A percentile compares a stretch with the other conserved stretches of the same genome.
Conservation (phyloP, 2,113 vertebrate species). For the Daphoenositta chrysoptera region DNA sequence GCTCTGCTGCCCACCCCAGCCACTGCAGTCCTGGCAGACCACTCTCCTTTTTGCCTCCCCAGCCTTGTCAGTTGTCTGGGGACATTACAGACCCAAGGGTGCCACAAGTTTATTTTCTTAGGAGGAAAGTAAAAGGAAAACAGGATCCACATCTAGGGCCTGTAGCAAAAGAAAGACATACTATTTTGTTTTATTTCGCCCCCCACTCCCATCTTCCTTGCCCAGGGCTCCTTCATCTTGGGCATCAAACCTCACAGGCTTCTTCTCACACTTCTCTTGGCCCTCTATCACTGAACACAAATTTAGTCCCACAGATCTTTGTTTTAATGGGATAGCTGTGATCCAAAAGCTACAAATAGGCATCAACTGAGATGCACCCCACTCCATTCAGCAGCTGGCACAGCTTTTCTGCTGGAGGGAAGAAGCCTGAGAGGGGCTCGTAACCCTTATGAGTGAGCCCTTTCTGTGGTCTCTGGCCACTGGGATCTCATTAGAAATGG, state of each 20-base stretch:
- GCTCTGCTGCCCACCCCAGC: neutral
- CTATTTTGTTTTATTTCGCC: neutral
- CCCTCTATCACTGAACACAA: neutral
- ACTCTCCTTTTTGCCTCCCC: neutral
- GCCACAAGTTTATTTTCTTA: neutral
- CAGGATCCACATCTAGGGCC: neutral
- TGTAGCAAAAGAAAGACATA: neutral
- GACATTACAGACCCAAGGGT: neutral
- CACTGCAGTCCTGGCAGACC: neutral
- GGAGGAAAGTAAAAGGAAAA: neutral
- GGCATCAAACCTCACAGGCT: neutral
- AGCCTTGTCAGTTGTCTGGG: neutral
- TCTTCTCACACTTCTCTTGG: neutral
- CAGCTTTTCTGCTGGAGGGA: neutral
- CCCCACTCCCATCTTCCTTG: neutral
- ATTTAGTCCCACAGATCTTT: neutral
- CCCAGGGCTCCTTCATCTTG: neutral
- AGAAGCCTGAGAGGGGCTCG: accelerated
- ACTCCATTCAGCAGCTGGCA: neutral
- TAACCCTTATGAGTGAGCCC: accelerated
- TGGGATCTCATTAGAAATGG: neutral
- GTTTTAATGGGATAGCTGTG: neutral
- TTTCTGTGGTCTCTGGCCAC: neutral
- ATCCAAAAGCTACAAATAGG: neutral
- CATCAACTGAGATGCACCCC: accelerated